phyloP scores from a whole-genome alignment of 1,140 invertebrate species.

The Ptiloglossa arizonensis region DNA sequence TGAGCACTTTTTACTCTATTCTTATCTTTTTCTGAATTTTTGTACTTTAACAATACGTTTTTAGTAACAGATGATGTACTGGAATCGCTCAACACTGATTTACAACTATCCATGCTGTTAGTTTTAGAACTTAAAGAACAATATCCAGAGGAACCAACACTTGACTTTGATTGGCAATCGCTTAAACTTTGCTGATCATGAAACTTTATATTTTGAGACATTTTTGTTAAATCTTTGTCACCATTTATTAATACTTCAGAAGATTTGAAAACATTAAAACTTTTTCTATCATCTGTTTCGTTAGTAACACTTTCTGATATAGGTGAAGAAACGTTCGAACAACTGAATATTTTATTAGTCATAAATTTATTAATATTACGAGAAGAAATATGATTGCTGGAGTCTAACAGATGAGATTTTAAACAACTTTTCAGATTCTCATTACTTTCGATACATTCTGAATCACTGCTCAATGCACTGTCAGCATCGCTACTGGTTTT shows the following conservation, averaged over 20 bases:
- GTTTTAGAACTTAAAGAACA: constrained; percentile 71
- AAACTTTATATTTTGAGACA: constrained; percentile 17
- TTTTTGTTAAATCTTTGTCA: background rate
- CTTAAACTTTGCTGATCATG: constrained; percentile 43
- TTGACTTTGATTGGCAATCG: constrained; percentile 54
- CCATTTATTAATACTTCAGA: background rate
- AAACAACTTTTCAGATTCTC: constrained; percentile 71
- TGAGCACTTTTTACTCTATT: constrained; percentile 85
- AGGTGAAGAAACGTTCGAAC: background rate
- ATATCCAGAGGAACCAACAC: constrained; percentile 55
- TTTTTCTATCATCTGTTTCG: background rate
- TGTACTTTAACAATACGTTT: constrained; percentile 42
- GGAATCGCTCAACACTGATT: constrained; percentile 72
- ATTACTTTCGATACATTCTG: constrained; percentile 72
- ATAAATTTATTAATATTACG: constrained; percentile 54
- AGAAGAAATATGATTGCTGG: constrained; percentile 31
- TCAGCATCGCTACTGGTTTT: constrained; percentile 45
- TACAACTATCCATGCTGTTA: constrained; percentile 75
- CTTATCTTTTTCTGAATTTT: constrained; percentile 69
- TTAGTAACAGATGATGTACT: constrained; percentile 68
- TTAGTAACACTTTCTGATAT: constrained; percentile 4
- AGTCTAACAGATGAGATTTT: constrained; percentile 67
- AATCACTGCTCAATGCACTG: constrained; percentile 72
- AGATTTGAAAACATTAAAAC: constrained; percentile 1
- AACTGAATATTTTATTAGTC: constrained; percentile 21